These are phyloP conservation scores for Caerostris extrusa DNA, from an alignment of 1,140 invertebrate species.

Conservation along the genomic window DNA sequence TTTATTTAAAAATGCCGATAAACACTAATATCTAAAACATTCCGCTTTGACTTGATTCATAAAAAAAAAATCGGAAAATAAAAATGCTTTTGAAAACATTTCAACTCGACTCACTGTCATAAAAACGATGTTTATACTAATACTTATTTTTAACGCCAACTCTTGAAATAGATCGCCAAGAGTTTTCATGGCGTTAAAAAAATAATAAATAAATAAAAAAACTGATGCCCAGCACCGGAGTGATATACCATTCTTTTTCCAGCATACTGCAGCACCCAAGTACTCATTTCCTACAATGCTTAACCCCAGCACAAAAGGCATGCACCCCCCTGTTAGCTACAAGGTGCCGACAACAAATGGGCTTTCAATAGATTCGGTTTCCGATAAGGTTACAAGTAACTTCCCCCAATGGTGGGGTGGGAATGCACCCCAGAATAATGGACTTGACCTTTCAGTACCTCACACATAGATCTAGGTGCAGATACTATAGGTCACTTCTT, in stretches of 20 bases:
- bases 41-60: background rate
- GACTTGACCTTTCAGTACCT: conserved; percentile 51
- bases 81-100: background rate
- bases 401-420: background rate
- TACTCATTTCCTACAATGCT: conserved; percentile 49
- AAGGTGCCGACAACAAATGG: conserved; percentile 72
- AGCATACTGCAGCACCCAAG: conserved; percentile 16
- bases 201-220: background rate
- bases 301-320: conserved; percentile 47
- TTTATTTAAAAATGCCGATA: background rate
- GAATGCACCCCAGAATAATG: background rate
- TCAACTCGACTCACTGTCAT: background rate
- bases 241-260: conserved; percentile 42
- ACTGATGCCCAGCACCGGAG: background rate
- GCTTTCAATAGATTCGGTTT: conserved; percentile 68
- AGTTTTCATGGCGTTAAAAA: no score
- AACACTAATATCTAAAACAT: background rate
- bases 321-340: background rate
- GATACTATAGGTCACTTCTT: conserved; percentile 17
- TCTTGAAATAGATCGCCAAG: background rate
- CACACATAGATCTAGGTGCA: conserved; percentile 34
- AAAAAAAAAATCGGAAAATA: background rate
- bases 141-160: conserved; percentile 9
- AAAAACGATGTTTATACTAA: background rate
- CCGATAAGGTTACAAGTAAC: conserved; percentile 64